A percentile compares a stretch with the other conserved stretches of the same genome.
phyloP scores from a whole-genome alignment of 2,113 vertebrate species.

The Sitta europaea region DNA sequence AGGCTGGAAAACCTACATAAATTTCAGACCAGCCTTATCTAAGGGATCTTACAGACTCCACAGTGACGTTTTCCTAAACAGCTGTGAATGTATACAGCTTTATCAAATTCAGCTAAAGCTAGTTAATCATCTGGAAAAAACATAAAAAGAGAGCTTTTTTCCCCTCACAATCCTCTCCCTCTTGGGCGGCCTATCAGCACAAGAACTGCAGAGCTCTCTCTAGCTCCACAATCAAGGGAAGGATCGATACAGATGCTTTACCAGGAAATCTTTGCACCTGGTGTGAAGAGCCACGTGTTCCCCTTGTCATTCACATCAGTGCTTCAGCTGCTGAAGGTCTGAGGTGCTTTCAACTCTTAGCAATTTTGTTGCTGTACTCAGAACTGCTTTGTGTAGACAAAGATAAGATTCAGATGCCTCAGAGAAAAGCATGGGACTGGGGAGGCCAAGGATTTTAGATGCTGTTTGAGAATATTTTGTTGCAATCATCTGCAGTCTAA shows the following conservation, averaged over 20 bases:
- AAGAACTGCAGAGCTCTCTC: not conserved
- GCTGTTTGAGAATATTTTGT: not conserved
- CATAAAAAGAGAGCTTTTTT: rapidly evolving
- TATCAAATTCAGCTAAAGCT: not conserved
- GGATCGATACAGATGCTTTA: not conserved
- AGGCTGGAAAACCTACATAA: not conserved
- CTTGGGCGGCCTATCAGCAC: not conserved
- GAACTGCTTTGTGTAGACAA: not conserved
- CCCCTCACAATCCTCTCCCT: not conserved
- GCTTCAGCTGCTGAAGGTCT: not conserved
- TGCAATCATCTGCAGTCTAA: not conserved
- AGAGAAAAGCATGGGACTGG: not conserved
- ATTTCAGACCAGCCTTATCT: not conserved
- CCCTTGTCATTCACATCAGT: not conserved
- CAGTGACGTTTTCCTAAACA: not conserved
- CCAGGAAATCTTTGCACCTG: not conserved
- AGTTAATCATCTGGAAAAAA: not conserved
- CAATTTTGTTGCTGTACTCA: not conserved
- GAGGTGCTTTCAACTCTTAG: not conserved
- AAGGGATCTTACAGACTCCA: not conserved
- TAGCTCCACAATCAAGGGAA: not conserved
- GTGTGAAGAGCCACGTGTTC: not conserved
- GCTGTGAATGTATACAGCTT: not conserved
- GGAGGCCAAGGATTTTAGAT: not conserved
- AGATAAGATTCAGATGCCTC: not conserved